Base-by-base conservation (phyloP, 2,888 invertebrate genomes). In the Neoaliturus tenellus region DNA sequence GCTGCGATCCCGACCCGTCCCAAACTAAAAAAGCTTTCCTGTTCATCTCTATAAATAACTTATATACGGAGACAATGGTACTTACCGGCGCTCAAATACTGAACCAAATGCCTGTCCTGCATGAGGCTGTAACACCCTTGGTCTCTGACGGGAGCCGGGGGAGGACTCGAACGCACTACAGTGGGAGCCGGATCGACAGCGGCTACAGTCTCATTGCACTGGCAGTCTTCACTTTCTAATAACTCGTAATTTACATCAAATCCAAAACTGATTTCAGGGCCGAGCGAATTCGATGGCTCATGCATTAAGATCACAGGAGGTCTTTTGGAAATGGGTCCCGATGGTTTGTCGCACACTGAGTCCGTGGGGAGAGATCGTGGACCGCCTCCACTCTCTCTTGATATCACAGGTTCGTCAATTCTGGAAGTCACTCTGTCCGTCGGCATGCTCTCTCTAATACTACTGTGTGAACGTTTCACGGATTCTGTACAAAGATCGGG, bases 221-320 rank as follows among this genome's bases (percentile, higher is more conserved):
- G 5, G 1, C 33, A 1, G 10, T 82, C 51, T 10, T 82, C 92
- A 91, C 88, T 20, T 28, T 73, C 23, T 35, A 95, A 91, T 88
- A 96, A 91, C 89, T 94, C 94, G 90, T 95, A 94, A 91, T 96
- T 95, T 85, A 96, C 91, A 89, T 95, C 96, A 90, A 96, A 96
- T 17, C 96, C 96, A 90, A 97, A 97, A n/a, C 48, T 96, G 96
- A 17, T 81, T 82, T 86, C 87, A 69, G 81, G 82, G 31, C 84
- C 85, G 44, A 81, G 84, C 33, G 85, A 80, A 48, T 84, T 81
- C 28, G 84, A 82, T 85, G 92, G 91, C 88, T 94, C 94, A 90
- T 95, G 93, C 86, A 95, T 91, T 89, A 96, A 94, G 85, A 95
- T 93, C 85, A 96, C 96, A 81, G 96, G 94, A 82, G 96, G 96